Percentiles rank a stretch among this genome's conserved stretches.
Evolutionary conservation across 2,888 invertebrate genomes (phyloP).

Genomic region (Dolichopus griseipennis): DNA sequence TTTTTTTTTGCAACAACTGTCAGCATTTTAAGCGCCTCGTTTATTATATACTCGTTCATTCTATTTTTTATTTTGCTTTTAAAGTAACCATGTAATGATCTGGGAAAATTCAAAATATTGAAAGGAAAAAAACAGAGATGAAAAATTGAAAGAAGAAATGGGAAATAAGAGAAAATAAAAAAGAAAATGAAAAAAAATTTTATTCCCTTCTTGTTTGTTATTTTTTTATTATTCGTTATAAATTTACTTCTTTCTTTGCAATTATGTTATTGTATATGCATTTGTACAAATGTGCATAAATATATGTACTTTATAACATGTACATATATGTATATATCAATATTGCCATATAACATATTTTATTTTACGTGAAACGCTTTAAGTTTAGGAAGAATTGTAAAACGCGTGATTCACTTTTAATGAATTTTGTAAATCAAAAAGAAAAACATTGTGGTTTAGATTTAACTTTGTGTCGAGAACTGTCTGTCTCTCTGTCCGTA

Average conservation of each 20-base stretch:
- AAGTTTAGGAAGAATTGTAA: no score
- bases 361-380: no score
- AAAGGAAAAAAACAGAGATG: neutral
- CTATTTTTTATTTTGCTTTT: neutral
- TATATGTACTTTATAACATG: no score
- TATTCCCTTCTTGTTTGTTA: neutral
- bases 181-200: neutral
- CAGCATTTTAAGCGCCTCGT: slow-evolving; percentile 3
- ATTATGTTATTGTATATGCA: neutral
- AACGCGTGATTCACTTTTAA: no score
- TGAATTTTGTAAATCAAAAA: no score
- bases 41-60: neutral
- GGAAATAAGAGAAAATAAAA: neutral
- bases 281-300: neutral
- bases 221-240: neutral
- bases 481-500: no score
- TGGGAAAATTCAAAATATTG: neutral
- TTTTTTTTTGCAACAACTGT: neutral
- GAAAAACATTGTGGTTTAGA: no score
- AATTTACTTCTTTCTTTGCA: neutral
- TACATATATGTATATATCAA: no score
- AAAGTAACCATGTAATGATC: neutral
- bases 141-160: no score
- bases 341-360: no score
- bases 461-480: no score